A percentile compares a stretch with the other conserved stretches of the same genome.
These are phyloP conservation scores for Oxyruncus cristatus DNA, from an alignment of 2,113 vertebrate genomes.

Conservation along the genomic window DNA sequence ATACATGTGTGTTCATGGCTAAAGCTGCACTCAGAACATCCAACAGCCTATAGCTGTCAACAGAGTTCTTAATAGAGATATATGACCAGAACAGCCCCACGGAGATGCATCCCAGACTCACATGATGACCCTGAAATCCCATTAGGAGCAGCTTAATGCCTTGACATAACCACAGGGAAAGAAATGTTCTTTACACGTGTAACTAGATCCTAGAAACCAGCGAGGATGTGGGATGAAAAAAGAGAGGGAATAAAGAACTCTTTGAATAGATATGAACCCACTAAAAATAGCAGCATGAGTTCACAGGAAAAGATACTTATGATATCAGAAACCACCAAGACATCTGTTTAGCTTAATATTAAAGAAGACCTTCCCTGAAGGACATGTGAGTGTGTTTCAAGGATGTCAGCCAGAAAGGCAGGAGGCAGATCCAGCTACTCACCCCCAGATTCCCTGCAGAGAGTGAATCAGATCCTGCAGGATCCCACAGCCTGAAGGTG, in stretches of 20 bases:
- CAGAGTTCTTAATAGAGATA: not conserved
- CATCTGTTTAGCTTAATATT: constrained; percentile 39
- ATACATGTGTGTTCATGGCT: not conserved
- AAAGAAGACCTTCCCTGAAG: constrained; percentile 24
- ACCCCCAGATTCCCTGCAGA: not conserved
- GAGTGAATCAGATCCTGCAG: not conserved
- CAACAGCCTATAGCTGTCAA: not conserved
- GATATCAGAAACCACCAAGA: constrained; percentile 54
- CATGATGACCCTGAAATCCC: not conserved
- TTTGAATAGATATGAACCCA: not conserved
- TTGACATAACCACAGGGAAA: not conserved
- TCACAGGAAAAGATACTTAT: constrained; percentile 24
- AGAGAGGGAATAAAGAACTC: not conserved
- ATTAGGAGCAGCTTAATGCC: not conserved
- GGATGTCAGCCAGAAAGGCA: not conserved
- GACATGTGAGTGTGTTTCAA: not conserved
- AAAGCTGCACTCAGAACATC: not conserved
- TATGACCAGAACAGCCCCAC: not conserved
- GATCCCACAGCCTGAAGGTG: not conserved
- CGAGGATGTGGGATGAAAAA: not conserved
- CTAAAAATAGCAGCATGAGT: not conserved
- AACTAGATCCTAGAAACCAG: not conserved
- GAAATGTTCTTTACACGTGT: not conserved
- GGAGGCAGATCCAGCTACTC: not conserved
- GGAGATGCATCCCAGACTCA: not conserved